Conservation (phyloP, 2,888 invertebrate species). For the Caenorhabditis wallacei region DNA sequence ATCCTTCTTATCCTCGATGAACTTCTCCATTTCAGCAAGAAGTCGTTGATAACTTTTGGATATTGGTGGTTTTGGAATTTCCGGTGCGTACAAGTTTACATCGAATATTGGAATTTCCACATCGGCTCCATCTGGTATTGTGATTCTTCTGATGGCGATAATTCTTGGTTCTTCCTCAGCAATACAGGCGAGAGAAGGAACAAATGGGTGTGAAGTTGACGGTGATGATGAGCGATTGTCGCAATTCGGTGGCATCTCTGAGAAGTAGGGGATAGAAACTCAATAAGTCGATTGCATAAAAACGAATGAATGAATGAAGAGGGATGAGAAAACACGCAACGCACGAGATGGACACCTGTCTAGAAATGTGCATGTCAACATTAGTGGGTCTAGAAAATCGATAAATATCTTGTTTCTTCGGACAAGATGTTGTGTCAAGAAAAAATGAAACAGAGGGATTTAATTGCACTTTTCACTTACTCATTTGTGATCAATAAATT, state of each 20-base stretch:
- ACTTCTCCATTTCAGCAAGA: conserved; percentile 35
- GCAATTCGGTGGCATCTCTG: conserved; percentile 28
- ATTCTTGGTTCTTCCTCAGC: conserved; percentile 44
- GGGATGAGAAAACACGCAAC: too few relatives aligned
- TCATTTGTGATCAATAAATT: too few relatives aligned
- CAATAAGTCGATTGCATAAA: neutral
- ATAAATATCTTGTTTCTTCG: conserved; percentile 17
- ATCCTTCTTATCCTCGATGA: conserved; percentile 5
- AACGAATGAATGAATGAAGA: neutral
- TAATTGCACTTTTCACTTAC: too few relatives aligned
- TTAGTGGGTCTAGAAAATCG: neutral
- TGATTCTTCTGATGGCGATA: conserved; percentile 17
- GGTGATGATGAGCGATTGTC: neutral
- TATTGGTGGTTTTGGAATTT: neutral
- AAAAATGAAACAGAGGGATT: too few relatives aligned
- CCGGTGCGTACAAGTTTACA: conserved; percentile 47
- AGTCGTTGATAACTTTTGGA: conserved; percentile 27
- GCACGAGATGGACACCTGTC: neutral
- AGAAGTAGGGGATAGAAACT: neutral
- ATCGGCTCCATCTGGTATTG: neutral
- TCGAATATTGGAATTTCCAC: conserved; percentile 46
- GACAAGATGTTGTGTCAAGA: neutral
- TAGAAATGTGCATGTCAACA: conserved; percentile 3
- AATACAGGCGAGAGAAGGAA: conserved; percentile 40
- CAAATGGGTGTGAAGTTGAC: conserved; percentile 26